These are phyloP conservation scores for Capra hircus DNA, from an alignment of 2,113 vertebrate species.

Conservation along the genomic window DNA sequence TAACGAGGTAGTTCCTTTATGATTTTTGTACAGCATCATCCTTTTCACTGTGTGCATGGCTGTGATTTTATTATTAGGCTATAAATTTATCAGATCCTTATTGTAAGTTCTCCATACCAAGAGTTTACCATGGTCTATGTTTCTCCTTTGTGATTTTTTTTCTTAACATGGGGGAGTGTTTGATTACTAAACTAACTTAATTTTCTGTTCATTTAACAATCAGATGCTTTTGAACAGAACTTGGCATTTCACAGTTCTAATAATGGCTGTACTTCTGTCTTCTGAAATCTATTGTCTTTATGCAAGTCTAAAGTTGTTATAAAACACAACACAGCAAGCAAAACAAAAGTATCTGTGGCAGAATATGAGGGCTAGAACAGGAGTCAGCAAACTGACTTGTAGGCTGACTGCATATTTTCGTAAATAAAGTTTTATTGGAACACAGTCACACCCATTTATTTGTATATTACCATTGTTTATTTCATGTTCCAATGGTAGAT, in stretches of 20 bases:
- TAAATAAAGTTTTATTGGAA: constrained; percentile 45
- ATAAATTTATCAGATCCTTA: neutral
- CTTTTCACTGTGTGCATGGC: neutral
- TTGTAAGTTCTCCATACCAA: constrained; percentile 1
- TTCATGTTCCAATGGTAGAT: neutral
- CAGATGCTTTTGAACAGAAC: neutral
- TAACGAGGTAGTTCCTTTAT: neutral
- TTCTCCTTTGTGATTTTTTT: neutral
- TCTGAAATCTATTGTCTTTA: neutral
- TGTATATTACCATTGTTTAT: neutral
- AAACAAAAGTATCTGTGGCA: neutral
- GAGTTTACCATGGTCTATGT: neutral
- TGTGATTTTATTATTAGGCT: constrained; percentile 4
- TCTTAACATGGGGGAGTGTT: neutral
- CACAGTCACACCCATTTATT: neutral
- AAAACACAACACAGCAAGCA: neutral
- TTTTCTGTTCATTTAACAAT: neutral
- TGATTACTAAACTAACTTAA: neutral
- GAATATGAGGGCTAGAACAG: neutral
- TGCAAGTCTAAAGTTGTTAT: neutral
- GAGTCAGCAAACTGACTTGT: neutral
- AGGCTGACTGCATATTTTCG: neutral
- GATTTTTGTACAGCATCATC: neutral
- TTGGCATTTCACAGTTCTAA: neutral
- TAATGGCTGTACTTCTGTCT: neutral